phyloP scores from a whole-genome alignment of 2,113 vertebrate genomes.

The Cynocephalus volans region DNA sequence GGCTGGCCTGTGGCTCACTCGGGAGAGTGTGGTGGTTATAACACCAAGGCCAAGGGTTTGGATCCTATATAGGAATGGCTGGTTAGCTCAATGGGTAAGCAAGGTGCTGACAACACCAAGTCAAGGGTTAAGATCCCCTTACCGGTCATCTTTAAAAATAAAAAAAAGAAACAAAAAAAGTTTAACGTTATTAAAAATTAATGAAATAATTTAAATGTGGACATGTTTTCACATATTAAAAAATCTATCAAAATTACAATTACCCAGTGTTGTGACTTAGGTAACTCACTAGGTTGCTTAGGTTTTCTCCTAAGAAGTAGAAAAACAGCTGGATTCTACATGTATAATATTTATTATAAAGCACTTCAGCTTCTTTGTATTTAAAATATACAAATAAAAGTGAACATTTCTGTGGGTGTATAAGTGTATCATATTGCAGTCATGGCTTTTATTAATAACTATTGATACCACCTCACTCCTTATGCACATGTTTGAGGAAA shows the following conservation, averaged over 20 bases:
- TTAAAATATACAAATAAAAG: slow-evolving; percentile 26
- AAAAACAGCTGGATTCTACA: not conserved
- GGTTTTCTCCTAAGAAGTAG: not conserved
- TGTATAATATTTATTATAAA: not conserved
- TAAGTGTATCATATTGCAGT: slow-evolving; percentile 10
- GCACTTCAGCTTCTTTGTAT: not conserved
- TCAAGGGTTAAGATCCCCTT: too few relatives aligned
- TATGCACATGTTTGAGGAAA: slow-evolving; percentile 32
- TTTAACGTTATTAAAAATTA: not conserved
- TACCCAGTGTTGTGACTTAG: not conserved
- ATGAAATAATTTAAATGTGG: not conserved
- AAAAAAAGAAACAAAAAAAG: too few relatives aligned
- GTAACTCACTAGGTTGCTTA: not conserved
- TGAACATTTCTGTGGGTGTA: not conserved
- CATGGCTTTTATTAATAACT: slow-evolving; percentile 6
- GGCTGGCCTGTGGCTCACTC: too few relatives aligned
- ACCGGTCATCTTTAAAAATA: too few relatives aligned
- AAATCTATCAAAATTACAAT: not conserved
- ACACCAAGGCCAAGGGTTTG: too few relatives aligned
- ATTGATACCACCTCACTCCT: not conserved
- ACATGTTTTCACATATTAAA: not conserved
- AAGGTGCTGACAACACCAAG: too few relatives aligned
- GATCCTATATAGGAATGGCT: too few relatives aligned
- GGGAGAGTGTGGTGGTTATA: too few relatives aligned
- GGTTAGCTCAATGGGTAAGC: too few relatives aligned